A percentile compares a stretch with the other conserved stretches of the same genome.
Evolutionary conservation across 2,113 vertebrate genomes (phyloP).

Genomic region (Choloepus hoffmanni): DNA sequence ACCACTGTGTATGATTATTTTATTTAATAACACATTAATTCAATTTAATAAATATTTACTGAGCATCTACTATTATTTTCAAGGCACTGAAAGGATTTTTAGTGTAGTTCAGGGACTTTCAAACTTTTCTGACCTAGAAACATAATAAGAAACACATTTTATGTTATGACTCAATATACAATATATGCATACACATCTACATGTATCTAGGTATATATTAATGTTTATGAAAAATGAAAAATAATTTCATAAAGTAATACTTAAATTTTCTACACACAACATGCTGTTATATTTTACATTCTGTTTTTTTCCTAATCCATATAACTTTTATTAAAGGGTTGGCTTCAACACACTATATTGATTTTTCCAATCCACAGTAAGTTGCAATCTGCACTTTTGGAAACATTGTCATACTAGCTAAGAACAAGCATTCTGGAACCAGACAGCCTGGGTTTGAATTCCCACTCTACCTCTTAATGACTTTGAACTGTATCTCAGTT

Average conservation of each 20-base stretch:
- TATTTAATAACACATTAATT: conserved; percentile 12
- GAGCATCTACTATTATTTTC: background rate
- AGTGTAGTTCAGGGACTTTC: background rate
- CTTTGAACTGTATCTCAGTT: background rate
- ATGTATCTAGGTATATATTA: background rate
- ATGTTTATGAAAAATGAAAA: conserved; percentile 16
- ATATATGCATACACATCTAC: background rate
- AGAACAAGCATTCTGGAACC: background rate
- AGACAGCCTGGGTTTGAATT: background rate
- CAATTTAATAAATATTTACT: conserved; percentile 33
- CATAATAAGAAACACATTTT: background rate
- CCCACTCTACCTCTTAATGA: background rate
- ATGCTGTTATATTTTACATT: background rate
- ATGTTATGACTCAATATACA: background rate
- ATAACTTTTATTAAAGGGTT: conserved; percentile 7
- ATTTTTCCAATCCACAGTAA: conserved; percentile 13
- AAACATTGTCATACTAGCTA: conserved; percentile 1
- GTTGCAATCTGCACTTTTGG: background rate
- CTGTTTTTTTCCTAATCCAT: background rate
- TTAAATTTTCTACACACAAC: background rate
- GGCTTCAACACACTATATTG: background rate
- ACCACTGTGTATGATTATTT: background rate
- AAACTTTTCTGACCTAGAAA: background rate
- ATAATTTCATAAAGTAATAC: conserved; percentile 4
- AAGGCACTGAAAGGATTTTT: background rate